Conservation (phyloP, 2,888 invertebrate genomes). For the Drosophila helvetica region DNA sequence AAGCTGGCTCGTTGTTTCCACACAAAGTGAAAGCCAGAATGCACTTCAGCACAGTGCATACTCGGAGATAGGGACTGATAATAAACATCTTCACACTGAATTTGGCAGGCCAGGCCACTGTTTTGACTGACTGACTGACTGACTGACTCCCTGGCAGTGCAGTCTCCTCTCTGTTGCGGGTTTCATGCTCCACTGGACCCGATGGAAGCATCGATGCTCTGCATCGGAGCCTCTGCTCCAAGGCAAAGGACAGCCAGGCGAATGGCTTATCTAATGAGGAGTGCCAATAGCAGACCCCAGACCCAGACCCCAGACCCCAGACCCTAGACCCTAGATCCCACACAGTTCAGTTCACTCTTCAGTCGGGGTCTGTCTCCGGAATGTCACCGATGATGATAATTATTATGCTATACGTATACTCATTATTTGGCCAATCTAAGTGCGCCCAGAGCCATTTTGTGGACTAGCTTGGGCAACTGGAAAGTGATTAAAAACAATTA, state of each 20-base stretch:
- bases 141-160: not conserved
- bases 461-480: constrained; percentile 45
- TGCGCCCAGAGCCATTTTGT: constrained; percentile 43
- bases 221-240: too few species aligned
- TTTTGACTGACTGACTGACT: not conserved
- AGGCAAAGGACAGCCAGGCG: not conserved
- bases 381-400: constrained; percentile 40
- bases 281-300: constrained; percentile 33
- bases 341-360: not conserved
- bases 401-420: constrained; percentile 50
- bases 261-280: constrained; percentile 39
- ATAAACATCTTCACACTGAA: not conserved
- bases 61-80: not conserved
- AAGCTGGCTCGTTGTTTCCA: not conserved
- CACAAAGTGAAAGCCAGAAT: not conserved
- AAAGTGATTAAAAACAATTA: constrained; percentile 76
- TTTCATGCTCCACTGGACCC: too few species aligned
- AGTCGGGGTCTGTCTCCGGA: not conserved
- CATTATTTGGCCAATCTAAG: constrained; percentile 59
- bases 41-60: constrained; percentile 4
- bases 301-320: not conserved
- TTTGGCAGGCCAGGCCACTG: constrained; percentile 7
- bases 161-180: too few species aligned
- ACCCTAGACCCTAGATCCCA: not conserved
- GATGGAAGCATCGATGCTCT: too few species aligned